Percentiles rank a stretch among this genome's conserved stretches.
Conservation (phyloP, 2,113 vertebrate genomes). For the Tauraco erythrolophus region DNA sequence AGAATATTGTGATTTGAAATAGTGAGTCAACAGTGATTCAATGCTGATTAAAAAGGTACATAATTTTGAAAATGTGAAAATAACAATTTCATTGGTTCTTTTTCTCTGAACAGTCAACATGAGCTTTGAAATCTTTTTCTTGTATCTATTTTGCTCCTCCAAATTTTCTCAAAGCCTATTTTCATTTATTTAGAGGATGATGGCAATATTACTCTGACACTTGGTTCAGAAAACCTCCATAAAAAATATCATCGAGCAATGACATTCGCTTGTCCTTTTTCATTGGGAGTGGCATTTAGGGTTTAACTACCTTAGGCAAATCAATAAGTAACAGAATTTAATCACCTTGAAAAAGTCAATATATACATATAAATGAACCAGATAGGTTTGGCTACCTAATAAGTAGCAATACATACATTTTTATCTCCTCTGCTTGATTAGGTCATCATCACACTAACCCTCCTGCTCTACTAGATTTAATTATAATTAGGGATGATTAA, state of each 20-base stretch:
- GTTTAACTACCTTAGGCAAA: constrained; percentile 55
- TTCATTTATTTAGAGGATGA: neutral
- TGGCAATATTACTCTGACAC: neutral
- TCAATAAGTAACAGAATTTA: constrained; percentile 60
- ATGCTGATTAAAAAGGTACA: neutral
- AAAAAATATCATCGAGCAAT: neutral
- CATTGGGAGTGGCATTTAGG: constrained; percentile 4
- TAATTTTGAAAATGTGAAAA: neutral
- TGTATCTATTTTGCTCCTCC: neutral
- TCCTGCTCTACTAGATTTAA: neutral
- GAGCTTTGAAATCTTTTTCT: neutral
- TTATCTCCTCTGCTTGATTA: neutral
- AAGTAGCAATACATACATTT: neutral
- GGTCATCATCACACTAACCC: neutral
- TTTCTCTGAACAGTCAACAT: neutral
- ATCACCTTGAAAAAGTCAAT: constrained; percentile 39
- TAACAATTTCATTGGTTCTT: neutral
- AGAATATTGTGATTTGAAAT: neutral
- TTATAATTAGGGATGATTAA: neutral
- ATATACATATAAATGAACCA: neutral
- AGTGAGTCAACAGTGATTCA: neutral
- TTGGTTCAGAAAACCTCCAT: neutral
- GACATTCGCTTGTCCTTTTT: neutral
- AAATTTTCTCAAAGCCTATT: neutral
- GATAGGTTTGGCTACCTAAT: neutral